phyloP scores from a whole-genome alignment of 2,113 vertebrate species.

The Rattus rattus region DNA sequence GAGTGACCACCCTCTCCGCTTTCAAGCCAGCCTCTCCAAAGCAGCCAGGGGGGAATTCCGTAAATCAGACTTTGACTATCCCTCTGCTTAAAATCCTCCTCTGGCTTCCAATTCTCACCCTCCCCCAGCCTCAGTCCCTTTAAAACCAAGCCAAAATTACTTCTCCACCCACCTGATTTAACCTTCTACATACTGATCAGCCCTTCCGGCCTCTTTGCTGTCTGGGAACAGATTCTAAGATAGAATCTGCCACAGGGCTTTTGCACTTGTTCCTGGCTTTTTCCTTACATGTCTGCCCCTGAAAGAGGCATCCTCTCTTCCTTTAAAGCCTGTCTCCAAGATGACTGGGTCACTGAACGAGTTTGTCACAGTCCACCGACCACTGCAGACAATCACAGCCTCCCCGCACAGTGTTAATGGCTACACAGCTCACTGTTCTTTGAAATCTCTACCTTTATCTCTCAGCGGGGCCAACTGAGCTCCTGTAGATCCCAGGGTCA shows the following conservation, averaged over 20 bases:
- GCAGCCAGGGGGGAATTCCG: not conserved
- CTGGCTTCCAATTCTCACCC: not conserved
- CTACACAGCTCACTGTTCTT: not conserved
- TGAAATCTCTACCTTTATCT: not conserved
- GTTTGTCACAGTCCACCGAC: not conserved
- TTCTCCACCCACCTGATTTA: not conserved
- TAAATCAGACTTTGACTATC: not conserved
- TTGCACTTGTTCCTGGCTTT: not conserved
- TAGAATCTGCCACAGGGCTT: not conserved
- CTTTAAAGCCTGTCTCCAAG: not conserved
- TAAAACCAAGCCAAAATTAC: not conserved
- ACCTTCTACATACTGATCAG: not conserved
- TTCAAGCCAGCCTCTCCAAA: not conserved
- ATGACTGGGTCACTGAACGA: not conserved
- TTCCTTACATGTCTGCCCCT: not conserved
- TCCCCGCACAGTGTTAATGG: not conserved
- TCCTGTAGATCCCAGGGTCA: not conserved
- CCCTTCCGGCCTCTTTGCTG: not conserved
- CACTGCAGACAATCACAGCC: not conserved
- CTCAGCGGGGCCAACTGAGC: not conserved
- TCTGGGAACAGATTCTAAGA: not conserved
- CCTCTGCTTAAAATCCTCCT: not conserved
- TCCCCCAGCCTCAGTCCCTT: not conserved
- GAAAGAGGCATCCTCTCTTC: not conserved
- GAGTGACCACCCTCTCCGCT: not conserved